Evolutionary conservation across 2,888 invertebrate genomes (phyloP), one percentile per base, ranked within the genome.

Genomic region (Himalopsyche kuldschensis): DNA sequence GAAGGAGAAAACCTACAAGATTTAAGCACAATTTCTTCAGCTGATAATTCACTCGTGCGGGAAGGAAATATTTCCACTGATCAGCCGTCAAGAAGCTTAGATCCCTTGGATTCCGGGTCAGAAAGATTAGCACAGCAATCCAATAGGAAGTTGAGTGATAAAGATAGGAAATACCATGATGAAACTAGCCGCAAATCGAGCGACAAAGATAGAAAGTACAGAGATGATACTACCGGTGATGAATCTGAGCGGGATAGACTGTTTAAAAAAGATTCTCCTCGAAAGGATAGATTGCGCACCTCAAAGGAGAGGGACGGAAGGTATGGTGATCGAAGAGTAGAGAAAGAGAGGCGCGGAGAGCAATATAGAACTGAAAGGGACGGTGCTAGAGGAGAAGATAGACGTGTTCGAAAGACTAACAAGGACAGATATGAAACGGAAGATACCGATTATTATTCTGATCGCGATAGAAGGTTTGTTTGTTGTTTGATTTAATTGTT

Each of bases 371-470:
- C 90, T 90, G 87, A 88, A 91, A 89, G 86, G 89, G 89, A 87
- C 87, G 86, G 79, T 55, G 83, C 86, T 31, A 46, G 87, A 32
- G 90, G 90, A 20, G 90, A 89, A 46, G 86, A 88, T 80, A 88
- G 90, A 35, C 88, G 89, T 1, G 88, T 87, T 79, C 89, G 91
- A 46, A 91, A 91, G 87, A 88, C 89, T 87, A 89, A 91, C 87
- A 89, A 91, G 82, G 89, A 90, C 85, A 89, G 92, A 81, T 94
- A 94, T 88, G 94, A 95, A 86, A 92, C 93, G 0, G 94, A 95
- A 83, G 94, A 94, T 87, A 93, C 94, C 3, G 94, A 94, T 88
- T 94, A 94, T 89, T 94, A 93, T 88, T 91, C 93, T 84, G 94
- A 94, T 86, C 90, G 92, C 84, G 92, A 92, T 63, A 91, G 91